A percentile compares a stretch with the other conserved stretches of the same genome.
These are phyloP conservation scores for Nebria brevicollis DNA, from an alignment of 2,888 invertebrate species.

Conservation along the genomic window DNA sequence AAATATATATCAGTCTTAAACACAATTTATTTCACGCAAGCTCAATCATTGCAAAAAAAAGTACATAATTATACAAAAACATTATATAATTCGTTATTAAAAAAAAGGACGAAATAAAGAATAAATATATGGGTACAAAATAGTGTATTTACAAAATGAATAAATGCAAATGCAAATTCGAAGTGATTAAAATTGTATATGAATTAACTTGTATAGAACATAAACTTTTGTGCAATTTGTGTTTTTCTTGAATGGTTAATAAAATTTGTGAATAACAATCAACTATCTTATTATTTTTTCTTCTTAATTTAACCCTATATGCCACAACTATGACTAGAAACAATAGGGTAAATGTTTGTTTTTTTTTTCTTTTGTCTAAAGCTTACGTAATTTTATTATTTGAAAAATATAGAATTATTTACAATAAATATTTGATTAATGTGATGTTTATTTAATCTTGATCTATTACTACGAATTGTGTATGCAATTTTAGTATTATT, in stretches of 20 bases:
- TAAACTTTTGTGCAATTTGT: constrained; percentile 38
- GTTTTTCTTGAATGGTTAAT: constrained; percentile 20
- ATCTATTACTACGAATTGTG: constrained; percentile 27
- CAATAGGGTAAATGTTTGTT: constrained; percentile 43
- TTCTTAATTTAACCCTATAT: constrained; percentile 29
- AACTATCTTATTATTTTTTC: constrained; percentile 13
- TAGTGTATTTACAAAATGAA: constrained; percentile 39
- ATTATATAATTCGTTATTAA: constrained; percentile 27
- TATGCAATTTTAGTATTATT: background rate
- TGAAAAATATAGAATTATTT: constrained; percentile 47
- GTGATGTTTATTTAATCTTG: constrained; percentile 32
- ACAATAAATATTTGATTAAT: constrained; percentile 40
- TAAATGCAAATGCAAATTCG: constrained; percentile 34
- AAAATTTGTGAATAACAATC: constrained; percentile 38
- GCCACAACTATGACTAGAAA: constrained; percentile 46
- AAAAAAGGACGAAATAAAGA: constrained; percentile 16
- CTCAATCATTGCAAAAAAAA: constrained; percentile 40
- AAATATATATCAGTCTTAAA: constrained; percentile 37
- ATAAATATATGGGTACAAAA: constrained; percentile 43
- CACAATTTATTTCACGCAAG: constrained; percentile 45
- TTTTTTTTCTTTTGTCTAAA: constrained; percentile 36
- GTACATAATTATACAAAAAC: constrained; percentile 43
- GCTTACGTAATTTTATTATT: constrained; percentile 44
- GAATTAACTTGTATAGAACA: constrained; percentile 16
- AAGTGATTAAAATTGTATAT: background rate